A percentile compares a stretch with the other conserved stretches of the same genome.
Evolutionary conservation across 1,140 invertebrate genomes (phyloP).

Genomic region (Drosophila cardini): DNA sequence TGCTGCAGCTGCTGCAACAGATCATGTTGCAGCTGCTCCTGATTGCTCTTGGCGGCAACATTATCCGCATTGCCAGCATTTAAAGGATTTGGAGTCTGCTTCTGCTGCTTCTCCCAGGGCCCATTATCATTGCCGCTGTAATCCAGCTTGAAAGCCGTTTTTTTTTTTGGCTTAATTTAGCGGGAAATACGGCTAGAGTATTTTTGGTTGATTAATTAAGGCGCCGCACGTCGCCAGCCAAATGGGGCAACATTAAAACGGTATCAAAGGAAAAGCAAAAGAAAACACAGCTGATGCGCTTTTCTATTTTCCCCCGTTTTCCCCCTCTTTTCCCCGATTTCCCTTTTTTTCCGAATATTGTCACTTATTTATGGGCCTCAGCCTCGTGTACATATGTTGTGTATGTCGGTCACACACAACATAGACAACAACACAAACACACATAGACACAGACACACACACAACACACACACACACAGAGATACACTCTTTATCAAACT

Average conservation of each 20-base stretch:
- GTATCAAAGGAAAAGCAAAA: neutral
- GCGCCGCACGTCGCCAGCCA: slow-evolving; percentile 39
- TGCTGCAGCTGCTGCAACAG: slow-evolving; percentile 70
- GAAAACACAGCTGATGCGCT: slow-evolving; percentile 46
- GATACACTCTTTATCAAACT: slow-evolving; percentile 42
- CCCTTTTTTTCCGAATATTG: slow-evolving; percentile 9
- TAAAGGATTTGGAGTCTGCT: slow-evolving; percentile 54
- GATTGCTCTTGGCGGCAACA: slow-evolving; percentile 36
- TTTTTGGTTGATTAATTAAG: slow-evolving; percentile 16
- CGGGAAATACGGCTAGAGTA: neutral
- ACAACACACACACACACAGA: slow-evolving; percentile 9
- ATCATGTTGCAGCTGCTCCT: slow-evolving; percentile 69
- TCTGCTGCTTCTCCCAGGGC: slow-evolving; percentile 76
- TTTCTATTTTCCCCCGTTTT: neutral
- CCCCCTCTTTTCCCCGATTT: too few species aligned
- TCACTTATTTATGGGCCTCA: slow-evolving; percentile 31
- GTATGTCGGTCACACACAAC: slow-evolving; percentile 49
- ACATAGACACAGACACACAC: too few species aligned
- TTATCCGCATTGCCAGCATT: slow-evolving; percentile 5
- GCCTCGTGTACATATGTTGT: neutral
- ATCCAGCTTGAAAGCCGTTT: slow-evolving; percentile 71
- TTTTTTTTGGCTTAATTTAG: too few species aligned
- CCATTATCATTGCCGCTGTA: slow-evolving; percentile 76
- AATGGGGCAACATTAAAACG: slow-evolving; percentile 44
- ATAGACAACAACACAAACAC: slow-evolving; percentile 15